phyloP scores from a whole-genome alignment of 2,113 vertebrate species.

The Bolborhynchus lineola region DNA sequence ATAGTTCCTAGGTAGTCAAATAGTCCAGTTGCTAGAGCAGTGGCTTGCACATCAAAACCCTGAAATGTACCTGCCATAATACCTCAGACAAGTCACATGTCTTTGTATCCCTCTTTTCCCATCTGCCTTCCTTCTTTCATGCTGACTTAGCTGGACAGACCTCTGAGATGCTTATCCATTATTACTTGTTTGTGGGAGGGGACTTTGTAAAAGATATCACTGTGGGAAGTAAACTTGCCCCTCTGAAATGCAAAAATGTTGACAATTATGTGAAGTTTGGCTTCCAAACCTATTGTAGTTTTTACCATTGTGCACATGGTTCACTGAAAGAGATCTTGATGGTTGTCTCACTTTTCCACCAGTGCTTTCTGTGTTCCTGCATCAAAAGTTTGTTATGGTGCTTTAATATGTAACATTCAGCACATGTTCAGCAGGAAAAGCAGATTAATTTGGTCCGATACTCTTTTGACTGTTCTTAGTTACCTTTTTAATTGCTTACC shows the following conservation, averaged over 20 bases:
- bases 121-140: background rate
- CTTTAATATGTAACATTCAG: background rate
- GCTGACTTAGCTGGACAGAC: background rate
- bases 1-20: background rate
- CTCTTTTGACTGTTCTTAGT: background rate
- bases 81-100: background rate
- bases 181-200: background rate
- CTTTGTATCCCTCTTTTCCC: background rate
- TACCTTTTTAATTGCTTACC: background rate
- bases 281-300: background rate
- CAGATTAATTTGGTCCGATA: background rate
- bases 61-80: background rate
- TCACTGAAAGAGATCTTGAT: background rate
- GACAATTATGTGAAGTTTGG: background rate
- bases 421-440: background rate
- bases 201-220: background rate
- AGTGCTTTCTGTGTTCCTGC: background rate
- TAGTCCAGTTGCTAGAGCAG: background rate
- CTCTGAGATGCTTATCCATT: background rate
- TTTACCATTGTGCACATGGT: fast-evolving
- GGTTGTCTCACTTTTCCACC: background rate
- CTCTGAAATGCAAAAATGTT: background rate
- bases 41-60: background rate
- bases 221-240: background rate
- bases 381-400: background rate